Evolutionary conservation across 2,888 invertebrate species (phyloP).

Genomic region (Ariolimax columbianus): DNA sequence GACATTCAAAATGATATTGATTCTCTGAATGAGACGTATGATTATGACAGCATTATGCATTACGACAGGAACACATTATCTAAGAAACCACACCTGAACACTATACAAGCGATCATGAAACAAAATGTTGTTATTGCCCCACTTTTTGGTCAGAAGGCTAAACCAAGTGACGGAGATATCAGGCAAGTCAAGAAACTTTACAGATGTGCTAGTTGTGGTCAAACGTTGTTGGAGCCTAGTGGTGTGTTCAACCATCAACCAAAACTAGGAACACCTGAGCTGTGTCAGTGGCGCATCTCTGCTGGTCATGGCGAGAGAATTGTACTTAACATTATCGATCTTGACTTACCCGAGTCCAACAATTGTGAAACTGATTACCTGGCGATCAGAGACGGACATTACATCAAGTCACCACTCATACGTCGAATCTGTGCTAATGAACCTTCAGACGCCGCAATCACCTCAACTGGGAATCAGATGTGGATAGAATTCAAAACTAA

Average conservation of each 20-base stretch:
- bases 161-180: conserved; percentile 96
- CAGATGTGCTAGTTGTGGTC: conserved; percentile 94
- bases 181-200: conserved; percentile 97
- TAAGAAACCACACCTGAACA: conserved; percentile 82
- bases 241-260: conserved; percentile 72
- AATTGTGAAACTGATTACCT: conserved; percentile 93
- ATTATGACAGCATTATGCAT: conserved; percentile 99
- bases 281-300: conserved; percentile 97
- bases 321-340: conserved; percentile 91
- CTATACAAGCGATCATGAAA: conserved; percentile 82
- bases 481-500: conserved; percentile 91
- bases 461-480: conserved; percentile 93
- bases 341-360: conserved; percentile 92
- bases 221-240: conserved; percentile 79
- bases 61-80: conserved; percentile 99
- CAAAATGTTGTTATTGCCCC: conserved; percentile 78
- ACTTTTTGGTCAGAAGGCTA: conserved; percentile 96
- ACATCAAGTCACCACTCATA: conserved; percentile 92
- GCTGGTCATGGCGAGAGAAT: conserved; percentile 98
- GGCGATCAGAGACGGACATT: conserved; percentile 96
- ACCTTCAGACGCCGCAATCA: conserved; percentile 85
- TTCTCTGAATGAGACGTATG: conserved; percentile 95
- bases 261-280: conserved; percentile 60
- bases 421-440: conserved; percentile 91
- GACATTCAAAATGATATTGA: conserved; percentile 98